These are phyloP conservation scores for Phataginus tetradactyla DNA, from an alignment of 2,797 vertebrate species.

Conservation along the genomic window DNA sequence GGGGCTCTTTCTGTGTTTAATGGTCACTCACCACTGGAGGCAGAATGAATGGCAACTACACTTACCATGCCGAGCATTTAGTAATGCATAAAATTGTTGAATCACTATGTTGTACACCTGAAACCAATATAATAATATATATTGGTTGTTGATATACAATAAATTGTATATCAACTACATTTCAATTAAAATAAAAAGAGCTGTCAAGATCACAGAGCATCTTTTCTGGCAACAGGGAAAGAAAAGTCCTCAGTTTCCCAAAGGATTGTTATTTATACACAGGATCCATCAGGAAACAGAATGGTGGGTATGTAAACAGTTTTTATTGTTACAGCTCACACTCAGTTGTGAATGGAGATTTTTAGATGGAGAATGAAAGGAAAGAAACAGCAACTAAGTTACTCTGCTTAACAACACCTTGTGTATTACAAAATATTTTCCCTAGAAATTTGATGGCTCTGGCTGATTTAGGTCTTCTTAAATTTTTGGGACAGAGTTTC, in stretches of 20 bases:
- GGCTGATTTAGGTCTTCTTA: slow-evolving; percentile 65
- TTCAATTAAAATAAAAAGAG: not conserved
- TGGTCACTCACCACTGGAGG: not conserved
- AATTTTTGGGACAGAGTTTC: slow-evolving; percentile 48
- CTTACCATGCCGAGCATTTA: too few relatives aligned
- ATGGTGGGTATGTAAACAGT: not conserved
- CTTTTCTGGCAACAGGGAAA: not conserved
- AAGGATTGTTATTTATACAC: not conserved
- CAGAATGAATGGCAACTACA: too few relatives aligned
- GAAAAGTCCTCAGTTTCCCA: not conserved
- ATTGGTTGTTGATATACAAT: too few relatives aligned
- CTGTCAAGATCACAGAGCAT: slow-evolving; percentile 17
- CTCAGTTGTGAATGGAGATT: slow-evolving; percentile 7
- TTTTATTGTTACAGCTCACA: not conserved
- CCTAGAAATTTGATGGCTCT: slow-evolving; percentile 53
- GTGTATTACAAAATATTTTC: slow-evolving; percentile 49
- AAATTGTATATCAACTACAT: too few relatives aligned
- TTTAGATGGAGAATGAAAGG: slow-evolving; percentile 19
- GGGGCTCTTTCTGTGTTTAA: not conserved
- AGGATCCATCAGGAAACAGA: not conserved
- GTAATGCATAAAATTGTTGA: too few relatives aligned
- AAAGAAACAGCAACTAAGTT: slow-evolving; percentile 4
- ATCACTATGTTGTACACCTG: too few relatives aligned
- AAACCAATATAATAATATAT: too few relatives aligned
- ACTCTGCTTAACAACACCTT: slow-evolving; percentile 43